Evolutionary conservation across 2,797 vertebrate genomes (phyloP), one percentile per base, ranked within the genome.

Genomic region (Sphenopsis melanotis): DNA sequence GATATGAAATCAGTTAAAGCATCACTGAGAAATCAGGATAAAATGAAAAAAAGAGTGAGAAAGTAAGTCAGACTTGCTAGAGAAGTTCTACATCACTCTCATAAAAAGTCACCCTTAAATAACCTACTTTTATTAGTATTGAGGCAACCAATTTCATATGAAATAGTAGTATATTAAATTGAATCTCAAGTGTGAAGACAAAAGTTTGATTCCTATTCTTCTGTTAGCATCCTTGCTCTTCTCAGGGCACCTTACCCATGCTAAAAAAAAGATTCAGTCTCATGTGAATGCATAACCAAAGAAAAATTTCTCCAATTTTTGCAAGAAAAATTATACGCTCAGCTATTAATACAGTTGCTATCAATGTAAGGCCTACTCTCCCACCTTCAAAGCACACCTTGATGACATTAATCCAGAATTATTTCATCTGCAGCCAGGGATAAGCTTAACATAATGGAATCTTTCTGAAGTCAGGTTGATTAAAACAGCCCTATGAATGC

Each of bases 391-490:
- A 93, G 85, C 59, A 90, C 71, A 90, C 88, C 76, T 91, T 88
- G 83, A 88, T 78, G 69, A 94, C 76, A 90, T 86, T 93, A 94
- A 94, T 91, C 65, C 83, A 86, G 80, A 92, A 89, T 85, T 94
- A 92, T 70, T 93, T 87, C 61, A 90, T 46, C 72, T 69, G 79
- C 76, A 89, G 71, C 46, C 78, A 61, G 9, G 84, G 79, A 95
- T 83, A 94, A 94, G 57, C 70, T 90, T 83, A 91, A 86, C 18
- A 88, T 60, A 92, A 92, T 61, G 57, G 72, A 93, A 57, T 71
- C 53, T 86, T 93, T 93, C 44, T 80, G 55, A 86, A 93, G 44
- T 22, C 72, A 53, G 56, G 72, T 46, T 90, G 76, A 95, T 90
- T 94, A 95, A 93, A 95, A 82, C 57, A 91, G 83, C 21, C 30